Base-by-base conservation (phyloP, 2,113 vertebrate genomes). In the Anseranas semipalmata region DNA sequence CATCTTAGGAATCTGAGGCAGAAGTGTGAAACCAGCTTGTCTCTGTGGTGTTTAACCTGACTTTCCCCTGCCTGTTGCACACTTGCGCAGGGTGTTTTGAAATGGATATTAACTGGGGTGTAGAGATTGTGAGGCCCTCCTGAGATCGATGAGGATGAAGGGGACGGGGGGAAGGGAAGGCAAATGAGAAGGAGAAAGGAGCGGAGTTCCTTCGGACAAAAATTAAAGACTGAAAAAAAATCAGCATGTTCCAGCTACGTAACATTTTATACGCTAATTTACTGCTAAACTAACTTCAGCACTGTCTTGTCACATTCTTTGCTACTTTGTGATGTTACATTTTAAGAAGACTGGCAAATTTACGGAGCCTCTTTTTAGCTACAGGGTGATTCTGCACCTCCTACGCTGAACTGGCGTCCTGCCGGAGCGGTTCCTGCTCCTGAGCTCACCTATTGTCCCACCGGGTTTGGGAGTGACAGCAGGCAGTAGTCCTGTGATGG, bases 361-460 rank as follows among this genome's bases (percentile, higher is more conserved):
- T 95, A 52, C 32, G 56, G 37, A 27, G 65, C 25, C 7, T 52
- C 52, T 82, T 86, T 92, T 95, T 87, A 93, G 89, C 30, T 62
- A 46, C 16, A 67, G 90, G 43, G 62, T 80, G 91, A 66, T 93
- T 95, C 89, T 92, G 18, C 68, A 82, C 86, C 88, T 93, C 95
- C 92, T 93, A 93, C 82, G 56, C 93, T 77, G 81, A 90, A 59
- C 45, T 73, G 46, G 43, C 53, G 58, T 67, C 85, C 59, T 73
- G 59, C 79, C 68, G 41, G 87, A 71, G 80, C 84, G 60, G n/a
- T 73, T 94, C 85, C 45, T 89, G 16, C n/a, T 87, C 24, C 39
- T 46, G n/a, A 85, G 39, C 35, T 83, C n/a, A 7, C 35, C 78
- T 90, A 58, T 33, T 93, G 95, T 86, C 45, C 16, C 0, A 0